Evolutionary conservation across 2,113 vertebrate genomes (phyloP), one percentile per base, ranked within the genome.

Genomic region (Perca flavescens): DNA sequence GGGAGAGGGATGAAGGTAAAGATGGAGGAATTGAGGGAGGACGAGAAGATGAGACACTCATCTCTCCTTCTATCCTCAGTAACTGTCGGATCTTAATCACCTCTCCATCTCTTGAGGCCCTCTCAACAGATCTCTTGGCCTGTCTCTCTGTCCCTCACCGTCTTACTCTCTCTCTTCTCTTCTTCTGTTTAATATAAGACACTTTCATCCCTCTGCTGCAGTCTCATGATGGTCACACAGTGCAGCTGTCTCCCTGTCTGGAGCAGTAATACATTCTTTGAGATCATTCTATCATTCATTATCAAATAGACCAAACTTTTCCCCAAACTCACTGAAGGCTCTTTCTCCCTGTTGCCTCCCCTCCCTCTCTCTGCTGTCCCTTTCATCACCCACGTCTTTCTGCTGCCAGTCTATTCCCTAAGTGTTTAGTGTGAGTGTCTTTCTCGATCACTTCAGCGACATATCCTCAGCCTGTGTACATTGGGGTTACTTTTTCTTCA

Each of bases 261-360:
- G 31, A 81, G 78, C 34, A 64, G 82, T 80, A 71, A 68, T 74
- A 74, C 43, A 43, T 65, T 80, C 74, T 85, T 88, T 89, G 74
- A 88, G 88, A 86, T 82, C 66, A 36, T 64, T 78, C 79, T 65
- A 82, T 85, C 82, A 73, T 85, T 87, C 80, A 87, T 90, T 82
- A 86, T 86, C 80, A 84, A 88, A 86, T 50, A 81, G 82, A 89
- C 52, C 68, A 60, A 86, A 87, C 76, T 75, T 67, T 63, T 43
- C 79, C 56, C 75, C 74, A 82, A 80, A 64, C 79, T 80, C 64
- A 60, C 62, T 40, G 1, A 53, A 60, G 77, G 56, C 60, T 40
- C 66, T 62, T 40, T 67, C 72, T 65, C 17, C 25, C 58, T 22
- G 65, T 36, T 31, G 25, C 58, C 43, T 80, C 52, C 64, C 67